Base-by-base conservation (phyloP, 2,888 invertebrate species). In the Apodemia hepburni region DNA sequence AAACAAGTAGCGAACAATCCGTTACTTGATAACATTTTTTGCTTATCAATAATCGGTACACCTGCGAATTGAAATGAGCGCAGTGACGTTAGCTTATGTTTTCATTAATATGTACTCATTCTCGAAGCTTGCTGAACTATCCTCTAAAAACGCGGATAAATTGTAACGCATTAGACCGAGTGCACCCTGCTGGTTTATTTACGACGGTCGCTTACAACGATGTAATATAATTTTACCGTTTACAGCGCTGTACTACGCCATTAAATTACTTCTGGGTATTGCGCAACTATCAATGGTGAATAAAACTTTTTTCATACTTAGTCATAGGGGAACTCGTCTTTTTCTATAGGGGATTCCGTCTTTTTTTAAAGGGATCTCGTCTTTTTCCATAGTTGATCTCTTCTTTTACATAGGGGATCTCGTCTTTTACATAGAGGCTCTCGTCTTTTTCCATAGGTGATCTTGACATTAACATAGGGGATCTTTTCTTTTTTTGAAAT, bases 71-170 rank as follows among this genome's bases (percentile, higher is more conserved):
- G 9, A 2, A n/a, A 9, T 45, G 5, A n/a, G 45, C 4, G 49
- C 49, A 49, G 49, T 49, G 49, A 18, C 17, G 7, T 17, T 49
- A 49, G 49, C 0, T 22, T 22, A 51, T 3, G 4, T 22, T 51
- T 22, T 51, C 51, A 42, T 27, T 22, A 12, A 54, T 27, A 54
- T 15, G 54, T 15, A 27, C n/a, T 27, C 6, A 27, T 27, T 7
- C 15, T 22, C 22, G 6, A 6, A 27, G 27, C 12, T 22, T 27
- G 54, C 54, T 54, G 5, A 7, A 54, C 54, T 54, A 54, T 18
- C 15, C 54, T 67, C 65, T 15, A 42, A 83, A 81, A 85, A 86
- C 63, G 66, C 65, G 68, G 66, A 80, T 82, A 79, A 82, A 85
- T 82, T 72, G 69, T 66, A 70, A 73, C 68, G 64, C 68, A 68